Evolutionary conservation across 2,797 vertebrate genomes (phyloP), one percentile per base, ranked within the genome.

Genomic region (Propithecus perrieri): DNA sequence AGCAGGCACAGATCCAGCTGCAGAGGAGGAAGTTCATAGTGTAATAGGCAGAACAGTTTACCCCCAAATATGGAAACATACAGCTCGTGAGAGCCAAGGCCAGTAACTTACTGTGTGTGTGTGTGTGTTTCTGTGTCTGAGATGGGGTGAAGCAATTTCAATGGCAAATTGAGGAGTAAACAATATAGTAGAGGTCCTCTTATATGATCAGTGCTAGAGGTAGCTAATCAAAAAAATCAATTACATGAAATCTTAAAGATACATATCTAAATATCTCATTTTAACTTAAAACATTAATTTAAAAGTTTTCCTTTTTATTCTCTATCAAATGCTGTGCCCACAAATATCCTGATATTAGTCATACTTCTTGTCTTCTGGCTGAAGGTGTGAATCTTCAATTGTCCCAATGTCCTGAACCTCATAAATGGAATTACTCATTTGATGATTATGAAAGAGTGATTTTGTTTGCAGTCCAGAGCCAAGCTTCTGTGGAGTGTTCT

Each of bases 221-320:
- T 90, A 90, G 14, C 61, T 69, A 84, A 63, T 75, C 8, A 80
- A 67, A 75, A 79, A 79, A 85, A 75, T 74, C 30, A 95, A 10
- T 92, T 63, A 53, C 4, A 41, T 74, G 18, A 43, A 94, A 55
- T 85, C 61, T 89, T 91, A 71, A 93, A 91, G 38, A 85, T 83
- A 83, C 4, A 46, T 57, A 69, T 76, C 33, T 84, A 28, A 91
- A 81, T 75, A 89, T 85, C 20, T 89, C 4, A 46, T 65, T 91
- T 94, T 85, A 85, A 86, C n/a, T 57, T 65, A 35, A 92, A 87
- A 50, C 2, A 83, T 74, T 92, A 30, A 50, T 59, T 69, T 87
- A 92, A 71, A 50, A 61, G 33, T 24, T 90, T 72, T 90, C 11
- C 48, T 71, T 95, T 61, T 78, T 92, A 61, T 88, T 94, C n/a